Conservation (phyloP, 2,113 vertebrate species). For the Tragulus kanchil region DNA sequence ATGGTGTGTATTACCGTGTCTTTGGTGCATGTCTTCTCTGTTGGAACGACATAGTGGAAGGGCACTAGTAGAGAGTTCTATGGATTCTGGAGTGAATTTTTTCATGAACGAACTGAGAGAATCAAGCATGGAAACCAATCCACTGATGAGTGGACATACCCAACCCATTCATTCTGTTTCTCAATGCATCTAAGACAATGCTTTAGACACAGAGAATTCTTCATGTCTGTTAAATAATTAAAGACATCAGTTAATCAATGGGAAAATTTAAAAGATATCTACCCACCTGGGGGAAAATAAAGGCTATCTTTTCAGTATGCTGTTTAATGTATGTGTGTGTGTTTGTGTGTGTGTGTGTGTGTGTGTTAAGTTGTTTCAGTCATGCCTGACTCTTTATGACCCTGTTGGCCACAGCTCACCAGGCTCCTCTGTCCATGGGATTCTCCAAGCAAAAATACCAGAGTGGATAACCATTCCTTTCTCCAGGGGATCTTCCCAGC, state of each 20-base stretch:
- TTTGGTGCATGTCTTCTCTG: accelerated
- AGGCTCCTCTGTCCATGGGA: no score
- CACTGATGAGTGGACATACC: not conserved
- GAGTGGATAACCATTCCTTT: no score
- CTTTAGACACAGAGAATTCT: not conserved
- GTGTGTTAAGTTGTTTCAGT: no score
- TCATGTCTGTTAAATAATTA: not conserved
- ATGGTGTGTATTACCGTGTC: accelerated
- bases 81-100: not conserved
- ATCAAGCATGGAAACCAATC: not conserved
- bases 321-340: no score
- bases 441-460: no score
- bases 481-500: no score
- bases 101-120: not conserved
- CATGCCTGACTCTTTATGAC: no score
- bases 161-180: not conserved
- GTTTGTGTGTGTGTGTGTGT: no score
- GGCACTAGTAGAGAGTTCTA: accelerated
- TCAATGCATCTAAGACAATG: not conserved
- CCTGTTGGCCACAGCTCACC: no score
- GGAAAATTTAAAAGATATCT: not conserved
- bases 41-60: accelerated
- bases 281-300: no score
- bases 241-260: not conserved
- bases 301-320: not conserved